phyloP scores from a whole-genome alignment of 2,797 vertebrate species.

The Macroramphosus scolopax region DNA sequence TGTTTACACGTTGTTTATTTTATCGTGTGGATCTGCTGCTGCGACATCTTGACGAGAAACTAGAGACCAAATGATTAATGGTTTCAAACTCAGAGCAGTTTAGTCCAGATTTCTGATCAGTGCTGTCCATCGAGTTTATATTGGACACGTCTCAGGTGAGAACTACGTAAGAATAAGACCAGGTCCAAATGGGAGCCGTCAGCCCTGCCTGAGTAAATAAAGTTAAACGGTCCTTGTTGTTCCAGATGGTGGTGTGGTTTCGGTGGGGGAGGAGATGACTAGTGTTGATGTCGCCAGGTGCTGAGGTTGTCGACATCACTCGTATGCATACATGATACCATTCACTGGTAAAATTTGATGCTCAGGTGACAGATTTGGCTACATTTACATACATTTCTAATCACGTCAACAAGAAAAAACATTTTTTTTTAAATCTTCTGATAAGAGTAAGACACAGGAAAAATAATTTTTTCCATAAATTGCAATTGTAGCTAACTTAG shows the following conservation, averaged over 20 bases:
- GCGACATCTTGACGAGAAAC: too few relatives aligned
- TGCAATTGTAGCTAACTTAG: too few relatives aligned
- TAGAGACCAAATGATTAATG: too few relatives aligned
- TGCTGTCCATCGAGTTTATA: background rate
- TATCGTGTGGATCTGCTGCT: too few relatives aligned
- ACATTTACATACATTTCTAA: background rate
- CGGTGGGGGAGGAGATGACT: slow-evolving; percentile 10
- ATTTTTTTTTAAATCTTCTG: too few relatives aligned
- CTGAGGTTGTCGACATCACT: slow-evolving; percentile 25
- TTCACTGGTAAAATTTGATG: slow-evolving; percentile 29
- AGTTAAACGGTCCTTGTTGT: slow-evolving; percentile 45
- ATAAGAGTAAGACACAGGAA: too few relatives aligned
- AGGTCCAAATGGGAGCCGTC: slow-evolving; percentile 13
- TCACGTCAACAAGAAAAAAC: too few relatives aligned
- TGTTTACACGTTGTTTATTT: too few relatives aligned
- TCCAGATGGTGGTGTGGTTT: slow-evolving; percentile 51
- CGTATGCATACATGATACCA: slow-evolving; percentile 8
- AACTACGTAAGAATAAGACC: slow-evolving; percentile 2
- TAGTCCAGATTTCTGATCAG: background rate
- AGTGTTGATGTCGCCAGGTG: slow-evolving; percentile 33
- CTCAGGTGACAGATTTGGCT: background rate
- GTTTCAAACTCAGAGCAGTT: too few relatives aligned
- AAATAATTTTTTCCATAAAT: too few relatives aligned
- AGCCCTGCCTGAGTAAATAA: slow-evolving; percentile 44
- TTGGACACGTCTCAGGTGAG: slow-evolving; percentile 27